phyloP scores from a whole-genome alignment of 2,797 vertebrate species.

The Hybognathus amarus region DNA sequence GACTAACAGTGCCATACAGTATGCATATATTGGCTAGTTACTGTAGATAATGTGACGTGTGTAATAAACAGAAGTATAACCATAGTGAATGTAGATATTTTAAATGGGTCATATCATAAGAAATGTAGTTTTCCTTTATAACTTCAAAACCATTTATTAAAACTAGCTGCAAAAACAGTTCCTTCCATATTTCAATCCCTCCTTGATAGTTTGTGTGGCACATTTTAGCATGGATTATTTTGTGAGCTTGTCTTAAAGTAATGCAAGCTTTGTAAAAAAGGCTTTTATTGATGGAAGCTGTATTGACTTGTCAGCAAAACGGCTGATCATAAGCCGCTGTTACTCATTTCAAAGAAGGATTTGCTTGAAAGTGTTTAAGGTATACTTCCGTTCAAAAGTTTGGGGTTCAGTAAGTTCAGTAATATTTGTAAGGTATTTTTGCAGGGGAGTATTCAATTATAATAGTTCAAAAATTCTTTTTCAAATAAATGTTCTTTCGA shows the following conservation, averaged over 20 bases:
- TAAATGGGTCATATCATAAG: slow-evolving; percentile 4
- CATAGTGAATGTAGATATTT: background rate
- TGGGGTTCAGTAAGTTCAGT: background rate
- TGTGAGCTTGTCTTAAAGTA: background rate
- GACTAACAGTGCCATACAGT: background rate
- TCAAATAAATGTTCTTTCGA: background rate
- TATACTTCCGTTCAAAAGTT: background rate
- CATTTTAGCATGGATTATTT: slow-evolving; percentile 1
- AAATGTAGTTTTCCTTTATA: background rate
- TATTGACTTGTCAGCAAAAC: slow-evolving; percentile 8
- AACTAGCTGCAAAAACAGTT: background rate
- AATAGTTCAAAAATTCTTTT: background rate
- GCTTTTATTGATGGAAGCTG: background rate
- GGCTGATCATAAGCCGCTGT: background rate
- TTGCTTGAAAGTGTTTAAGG: background rate
- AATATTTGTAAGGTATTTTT: background rate
- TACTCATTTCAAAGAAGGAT: slow-evolving; percentile 1
- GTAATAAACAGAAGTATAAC: background rate
- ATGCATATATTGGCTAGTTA: background rate
- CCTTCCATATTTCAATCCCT: background rate
- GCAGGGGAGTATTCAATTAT: background rate
- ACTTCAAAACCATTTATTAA: background rate
- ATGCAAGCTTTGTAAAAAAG: slow-evolving; percentile 10
- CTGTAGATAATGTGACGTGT: background rate
- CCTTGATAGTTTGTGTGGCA: background rate